Conservation (phyloP, 2,797 vertebrate genomes). For the Hoplostethus atlanticus region DNA sequence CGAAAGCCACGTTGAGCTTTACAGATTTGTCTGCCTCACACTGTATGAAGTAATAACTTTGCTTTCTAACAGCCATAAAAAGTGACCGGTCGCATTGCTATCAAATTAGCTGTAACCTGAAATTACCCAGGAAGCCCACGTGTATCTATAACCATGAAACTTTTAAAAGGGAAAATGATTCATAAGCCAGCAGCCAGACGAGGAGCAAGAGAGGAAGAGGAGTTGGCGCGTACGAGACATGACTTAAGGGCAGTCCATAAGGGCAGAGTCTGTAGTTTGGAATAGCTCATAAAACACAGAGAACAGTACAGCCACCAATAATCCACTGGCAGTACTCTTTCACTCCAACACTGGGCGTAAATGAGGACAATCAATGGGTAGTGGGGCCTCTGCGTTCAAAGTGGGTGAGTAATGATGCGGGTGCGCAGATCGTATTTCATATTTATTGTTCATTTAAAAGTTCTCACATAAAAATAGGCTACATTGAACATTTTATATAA, state of each 20-base stretch:
- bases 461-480: too few relatives aligned
- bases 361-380: too few relatives aligned
- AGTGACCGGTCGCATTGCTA: not conserved
- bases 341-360: constrained; percentile 30
- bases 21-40: not conserved
- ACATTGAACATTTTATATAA: too few relatives aligned
- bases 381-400: too few relatives aligned
- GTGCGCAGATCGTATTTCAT: too few relatives aligned
- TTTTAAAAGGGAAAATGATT: constrained; percentile 6
- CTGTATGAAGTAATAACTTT: too few relatives aligned
- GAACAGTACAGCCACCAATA: constrained; percentile 47
- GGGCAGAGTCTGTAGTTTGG: constrained; percentile 10
- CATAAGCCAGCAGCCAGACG: not conserved
- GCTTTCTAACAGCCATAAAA: not conserved
- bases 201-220: not conserved
- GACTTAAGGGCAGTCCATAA: not conserved
- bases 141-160: not conserved
- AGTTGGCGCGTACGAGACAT: not conserved
- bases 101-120: not conserved
- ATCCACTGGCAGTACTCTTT: constrained; percentile 33
- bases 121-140: not conserved
- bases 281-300: constrained; percentile 35
- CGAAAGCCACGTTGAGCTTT: not conserved
- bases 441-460: too few relatives aligned
- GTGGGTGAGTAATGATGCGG: too few relatives aligned